These are phyloP conservation scores for Bombus picipes DNA, from an alignment of 1,140 invertebrate genomes.

Conservation along the genomic window DNA sequence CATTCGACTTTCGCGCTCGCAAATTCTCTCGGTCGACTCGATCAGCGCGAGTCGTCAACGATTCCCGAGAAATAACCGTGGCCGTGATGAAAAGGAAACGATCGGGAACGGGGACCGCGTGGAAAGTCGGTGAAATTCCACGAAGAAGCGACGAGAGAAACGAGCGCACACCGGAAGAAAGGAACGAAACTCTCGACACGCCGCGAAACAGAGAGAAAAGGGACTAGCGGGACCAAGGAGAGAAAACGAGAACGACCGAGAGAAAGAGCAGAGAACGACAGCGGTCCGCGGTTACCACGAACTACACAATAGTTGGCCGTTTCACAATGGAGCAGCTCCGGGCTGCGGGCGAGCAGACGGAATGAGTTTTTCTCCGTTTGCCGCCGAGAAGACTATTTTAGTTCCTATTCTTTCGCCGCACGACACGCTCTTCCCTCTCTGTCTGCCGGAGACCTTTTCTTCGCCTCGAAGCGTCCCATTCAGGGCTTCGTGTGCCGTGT, in stretches of 20 bases:
- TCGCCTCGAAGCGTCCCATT: conserved; percentile 46
- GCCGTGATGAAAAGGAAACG: conserved; percentile 1
- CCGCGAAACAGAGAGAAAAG: background rate
- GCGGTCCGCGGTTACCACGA: conserved; percentile 66
- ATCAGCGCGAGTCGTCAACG: background rate
- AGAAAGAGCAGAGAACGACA: conserved; percentile 49
- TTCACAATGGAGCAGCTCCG: conserved; percentile 65
- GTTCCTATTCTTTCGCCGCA: conserved; percentile 63
- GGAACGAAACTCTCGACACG: conserved; percentile 17
- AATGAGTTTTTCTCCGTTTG: conserved; percentile 74
- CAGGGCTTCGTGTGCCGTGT: conserved; percentile 21
- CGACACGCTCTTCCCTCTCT: conserved; percentile 23
- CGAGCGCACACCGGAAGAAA: background rate
- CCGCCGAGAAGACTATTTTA: conserved; percentile 67
- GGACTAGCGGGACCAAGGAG: background rate
- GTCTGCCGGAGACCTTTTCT: conserved; percentile 45
- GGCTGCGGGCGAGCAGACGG: conserved; percentile 67
- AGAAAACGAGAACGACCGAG: background rate
- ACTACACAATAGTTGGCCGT: conserved; percentile 71
- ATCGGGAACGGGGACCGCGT: too few species aligned
- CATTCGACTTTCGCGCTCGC: too few species aligned
- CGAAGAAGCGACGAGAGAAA: background rate
- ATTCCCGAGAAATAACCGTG: conserved; percentile 8
- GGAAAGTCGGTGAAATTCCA: background rate
- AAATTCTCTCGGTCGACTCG: too few species aligned